Conservation (phyloP, 53 echinoderm and acorn worm species). For the Holothuria leucospilota region DNA sequence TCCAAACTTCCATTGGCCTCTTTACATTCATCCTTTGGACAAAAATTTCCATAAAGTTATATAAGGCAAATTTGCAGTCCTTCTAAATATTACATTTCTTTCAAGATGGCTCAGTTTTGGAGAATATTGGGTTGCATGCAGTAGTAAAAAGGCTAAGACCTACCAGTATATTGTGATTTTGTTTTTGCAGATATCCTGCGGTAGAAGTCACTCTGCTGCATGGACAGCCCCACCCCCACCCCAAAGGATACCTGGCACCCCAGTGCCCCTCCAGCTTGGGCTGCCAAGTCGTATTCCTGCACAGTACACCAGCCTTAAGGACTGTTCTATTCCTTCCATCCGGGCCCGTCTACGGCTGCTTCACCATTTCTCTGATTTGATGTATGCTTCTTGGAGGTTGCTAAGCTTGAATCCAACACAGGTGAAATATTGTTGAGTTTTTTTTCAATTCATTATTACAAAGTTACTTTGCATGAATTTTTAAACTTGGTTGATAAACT, state of each 20-base stretch:
- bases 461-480: no score
- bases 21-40: no score
- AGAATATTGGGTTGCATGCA: no score
- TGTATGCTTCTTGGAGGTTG: constrained; percentile 97
- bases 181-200: constrained; percentile 82
- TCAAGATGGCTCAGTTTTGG: no score
- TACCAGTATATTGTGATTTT: no score
- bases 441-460: background rate
- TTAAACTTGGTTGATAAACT: no score
- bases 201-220: constrained; percentile 92
- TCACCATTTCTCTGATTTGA: constrained; percentile 98
- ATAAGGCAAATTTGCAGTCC: no score
- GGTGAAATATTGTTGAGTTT: constrained; percentile 50
- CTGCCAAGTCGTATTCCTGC: constrained; percentile 87
- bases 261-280: constrained; percentile 92
- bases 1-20: no score
- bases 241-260: constrained; percentile 85
- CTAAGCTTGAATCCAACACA: constrained; percentile 87
- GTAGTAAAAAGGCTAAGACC: no score
- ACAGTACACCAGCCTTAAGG: constrained; percentile 83
- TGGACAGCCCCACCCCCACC: constrained; percentile 97
- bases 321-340: constrained; percentile 75
- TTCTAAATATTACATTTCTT: no score
- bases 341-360: constrained; percentile 80
- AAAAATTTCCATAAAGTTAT: no score